Conservation (phyloP, 2,888 invertebrate genomes). For the Tetramorium bicarinatum region DNA sequence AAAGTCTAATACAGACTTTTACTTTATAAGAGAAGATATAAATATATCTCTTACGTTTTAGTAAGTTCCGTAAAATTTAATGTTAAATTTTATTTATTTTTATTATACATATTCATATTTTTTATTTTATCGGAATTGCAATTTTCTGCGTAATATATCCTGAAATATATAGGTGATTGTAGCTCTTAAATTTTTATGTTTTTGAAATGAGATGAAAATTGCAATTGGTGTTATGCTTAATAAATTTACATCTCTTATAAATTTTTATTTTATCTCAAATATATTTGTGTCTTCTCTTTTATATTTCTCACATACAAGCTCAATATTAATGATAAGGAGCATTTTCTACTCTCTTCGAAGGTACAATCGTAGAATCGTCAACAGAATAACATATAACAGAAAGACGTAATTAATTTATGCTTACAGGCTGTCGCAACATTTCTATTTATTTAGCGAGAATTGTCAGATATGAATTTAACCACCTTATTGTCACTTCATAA, state of each 20-base stretch:
- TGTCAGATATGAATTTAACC: background rate
- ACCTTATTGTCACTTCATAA: background rate
- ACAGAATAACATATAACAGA: background rate
- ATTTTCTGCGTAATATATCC: background rate
- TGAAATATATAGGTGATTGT: background rate
- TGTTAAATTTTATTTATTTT: background rate
- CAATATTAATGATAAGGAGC: conserved; percentile 32
- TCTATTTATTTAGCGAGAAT: conserved; percentile 2
- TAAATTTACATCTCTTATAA: background rate
- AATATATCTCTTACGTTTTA: background rate
- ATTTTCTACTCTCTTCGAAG: background rate
- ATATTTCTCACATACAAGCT: conserved; percentile 19
- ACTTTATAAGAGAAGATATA: conserved; percentile 13
- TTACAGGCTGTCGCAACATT: conserved; percentile 39
- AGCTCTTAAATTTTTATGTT: background rate
- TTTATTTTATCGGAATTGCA: background rate
- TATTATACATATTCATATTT: background rate
- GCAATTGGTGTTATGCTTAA: background rate
- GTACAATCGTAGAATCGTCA: background rate
- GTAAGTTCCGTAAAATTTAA: background rate
- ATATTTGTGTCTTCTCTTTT: conserved; percentile 1
- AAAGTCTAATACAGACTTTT: background rate
- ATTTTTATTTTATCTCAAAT: conserved; percentile 5
- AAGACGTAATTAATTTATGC: conserved; percentile 14
- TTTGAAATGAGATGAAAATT: background rate